Evolutionary conservation across 2,113 vertebrate species (phyloP).

Genomic region (Neoarius graeffei): DNA sequence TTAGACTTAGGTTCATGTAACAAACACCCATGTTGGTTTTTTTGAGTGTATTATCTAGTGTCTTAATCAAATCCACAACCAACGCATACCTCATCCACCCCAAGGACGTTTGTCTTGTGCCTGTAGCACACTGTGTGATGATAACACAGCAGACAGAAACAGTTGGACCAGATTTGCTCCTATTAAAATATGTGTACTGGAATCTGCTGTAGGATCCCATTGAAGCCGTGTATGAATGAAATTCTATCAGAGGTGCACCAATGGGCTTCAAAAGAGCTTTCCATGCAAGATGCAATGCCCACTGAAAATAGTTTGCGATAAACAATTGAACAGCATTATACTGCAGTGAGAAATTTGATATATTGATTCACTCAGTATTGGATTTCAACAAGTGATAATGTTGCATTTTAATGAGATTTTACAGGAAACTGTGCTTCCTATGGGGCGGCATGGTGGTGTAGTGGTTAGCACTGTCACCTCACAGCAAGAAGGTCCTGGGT

Average conservation of each 20-base stretch:
- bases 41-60: not conserved
- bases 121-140: not conserved
- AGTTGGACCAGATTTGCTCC: not conserved
- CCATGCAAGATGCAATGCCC: not conserved
- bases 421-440: too few relatives aligned
- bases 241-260: not conserved
- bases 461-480: too few relatives aligned
- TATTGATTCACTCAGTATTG: not conserved
- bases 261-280: not conserved
- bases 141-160: not conserved
- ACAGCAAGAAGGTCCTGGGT: too few relatives aligned
- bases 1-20: too few relatives aligned
- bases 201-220: not conserved
- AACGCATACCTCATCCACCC: not conserved
- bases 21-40: too few relatives aligned
- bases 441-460: too few relatives aligned
- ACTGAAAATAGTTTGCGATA: not conserved
- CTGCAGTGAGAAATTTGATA: not conserved
- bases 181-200: not conserved
- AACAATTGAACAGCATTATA: not conserved
- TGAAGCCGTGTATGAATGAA: too few relatives aligned
- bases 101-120: not conserved
- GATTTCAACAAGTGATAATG: not conserved
- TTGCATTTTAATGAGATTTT: not conserved
- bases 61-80: not conserved